Evolutionary conservation across 92 coral and sea anemone species (phyloP).

Genomic region (Diadumene lineata): DNA sequence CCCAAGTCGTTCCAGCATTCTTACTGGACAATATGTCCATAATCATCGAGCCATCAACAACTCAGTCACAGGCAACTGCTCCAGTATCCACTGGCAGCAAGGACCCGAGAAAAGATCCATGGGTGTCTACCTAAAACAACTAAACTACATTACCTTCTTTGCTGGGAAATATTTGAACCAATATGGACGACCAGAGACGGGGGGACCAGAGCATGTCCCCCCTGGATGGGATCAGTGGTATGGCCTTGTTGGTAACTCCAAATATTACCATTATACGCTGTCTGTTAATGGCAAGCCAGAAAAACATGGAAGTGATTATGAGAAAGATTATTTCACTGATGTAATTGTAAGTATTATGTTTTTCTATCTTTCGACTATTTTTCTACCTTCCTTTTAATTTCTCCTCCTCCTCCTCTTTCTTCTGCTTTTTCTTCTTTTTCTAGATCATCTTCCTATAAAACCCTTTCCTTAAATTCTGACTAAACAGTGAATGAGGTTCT

Average conservation of each 20-base stretch:
- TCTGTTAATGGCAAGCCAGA: constrained; percentile 83
- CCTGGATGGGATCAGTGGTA: constrained; percentile 87
- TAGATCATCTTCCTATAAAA: no score
- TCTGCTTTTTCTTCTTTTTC: no score
- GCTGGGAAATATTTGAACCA: constrained; percentile 81
- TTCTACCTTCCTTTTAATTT: background rate
- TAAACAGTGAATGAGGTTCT: no score
- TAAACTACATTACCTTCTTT: constrained; percentile 68
- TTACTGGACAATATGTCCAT: constrained; percentile 77
- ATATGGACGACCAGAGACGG: constrained; percentile 53
- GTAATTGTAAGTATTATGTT: constrained; percentile 52
- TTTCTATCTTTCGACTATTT: no score
- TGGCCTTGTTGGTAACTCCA: constrained; percentile 83
- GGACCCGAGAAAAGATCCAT: constrained; percentile 77
- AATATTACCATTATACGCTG: constrained; percentile 69
- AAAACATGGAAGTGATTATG: constrained; percentile 54
- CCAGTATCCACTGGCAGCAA: constrained; percentile 71
- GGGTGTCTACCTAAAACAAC: constrained; percentile 50
- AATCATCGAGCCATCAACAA: constrained; percentile 72
- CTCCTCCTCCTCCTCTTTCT: background rate
- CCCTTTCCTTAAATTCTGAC: no score
- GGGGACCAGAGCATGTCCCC: constrained; percentile 83
- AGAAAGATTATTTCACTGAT: constrained; percentile 73
- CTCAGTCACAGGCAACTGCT: constrained; percentile 73
- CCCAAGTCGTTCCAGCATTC: constrained; percentile 83